phyloP scores from a whole-genome alignment of 2,888 invertebrate species.

The Brenthis daphne region DNA sequence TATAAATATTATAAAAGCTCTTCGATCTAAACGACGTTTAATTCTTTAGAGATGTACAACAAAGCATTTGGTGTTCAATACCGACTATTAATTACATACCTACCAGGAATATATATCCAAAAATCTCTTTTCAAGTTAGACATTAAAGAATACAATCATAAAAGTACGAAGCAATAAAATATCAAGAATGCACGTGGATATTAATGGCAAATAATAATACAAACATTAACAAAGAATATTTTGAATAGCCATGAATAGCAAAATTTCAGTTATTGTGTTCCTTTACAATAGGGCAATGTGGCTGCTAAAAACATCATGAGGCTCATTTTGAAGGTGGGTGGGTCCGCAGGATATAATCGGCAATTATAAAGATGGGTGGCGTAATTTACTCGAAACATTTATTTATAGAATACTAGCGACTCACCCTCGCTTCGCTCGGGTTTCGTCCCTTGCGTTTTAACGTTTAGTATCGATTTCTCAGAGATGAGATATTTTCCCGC shows the following conservation, averaged over 20 bases:
- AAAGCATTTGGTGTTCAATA: conserved; percentile 18
- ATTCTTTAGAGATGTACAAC: background rate
- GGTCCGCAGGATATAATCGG: conserved; percentile 37
- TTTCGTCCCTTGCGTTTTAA: too few relatives aligned
- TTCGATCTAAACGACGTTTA: too few relatives aligned
- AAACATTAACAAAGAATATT: conserved; percentile 50
- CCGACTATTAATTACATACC: conserved; percentile 25
- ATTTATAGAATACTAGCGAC: background rate
- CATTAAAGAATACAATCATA: conserved; percentile 34
- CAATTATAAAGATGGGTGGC: conserved; percentile 43
- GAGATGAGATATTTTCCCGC: too few relatives aligned
- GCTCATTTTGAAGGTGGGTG: conserved; percentile 47
- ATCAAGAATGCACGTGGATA: conserved; percentile 44
- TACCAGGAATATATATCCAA: conserved; percentile 22
- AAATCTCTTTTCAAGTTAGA: conserved; percentile 28
- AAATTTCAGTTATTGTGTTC: conserved; percentile 59
- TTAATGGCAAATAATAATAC: conserved; percentile 50
- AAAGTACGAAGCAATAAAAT: conserved; percentile 43
- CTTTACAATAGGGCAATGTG: conserved; percentile 52
- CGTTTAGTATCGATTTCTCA: too few relatives aligned
- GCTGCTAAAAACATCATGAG: conserved; percentile 48
- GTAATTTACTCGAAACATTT: conserved; percentile 14
- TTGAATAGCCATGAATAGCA: conserved; percentile 51
- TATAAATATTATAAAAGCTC: too few relatives aligned
- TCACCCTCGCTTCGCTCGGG: too few relatives aligned